Evolutionary conservation across 2,888 invertebrate species (phyloP), one percentile per base, ranked within the genome.

Genomic region (Cephus spinipes): DNA sequence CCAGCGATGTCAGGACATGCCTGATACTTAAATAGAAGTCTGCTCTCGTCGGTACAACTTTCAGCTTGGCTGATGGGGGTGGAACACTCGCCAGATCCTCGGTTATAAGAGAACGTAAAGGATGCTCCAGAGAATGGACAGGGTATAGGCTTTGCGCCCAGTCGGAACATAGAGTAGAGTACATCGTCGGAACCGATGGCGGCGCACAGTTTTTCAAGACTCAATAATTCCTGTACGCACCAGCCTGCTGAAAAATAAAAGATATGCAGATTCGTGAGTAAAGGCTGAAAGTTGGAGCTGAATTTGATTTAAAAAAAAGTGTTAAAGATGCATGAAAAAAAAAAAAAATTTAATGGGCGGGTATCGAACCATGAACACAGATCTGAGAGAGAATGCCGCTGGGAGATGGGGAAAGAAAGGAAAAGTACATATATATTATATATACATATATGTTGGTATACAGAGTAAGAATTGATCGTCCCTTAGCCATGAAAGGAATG

Each of bases 111-210:
- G 91, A 97, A 97, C 3, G 95, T 95, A 92, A 96, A 97, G 0
- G 97, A 96, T 69, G 94, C 93, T n/a, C 95, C 95, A 83, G 94
- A 94, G 92, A 97, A 97, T 3, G 97, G 97, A 88, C 97, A 97
- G 15, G 94, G 92, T 85, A 95, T 94, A 1, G 97, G 95, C 80
- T 93, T 93, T 0, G 95, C 94, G 84, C 93, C 92, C 79, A 92
- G 87, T 74, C 96, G 92, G 91, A 96, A 96, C 95, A 97, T 95
- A 82, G 96, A 96, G 92, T 93, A 94, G 0, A 96, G 93, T 0
- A 93, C 93, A 1, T 96, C 96, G 89, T 96, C 96, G 0, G 96
- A 95, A 32, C 94, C 94, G 85, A 96, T 96, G 75, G 93, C 92
- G 86, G 94, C 93, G 89, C 96, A 96, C 84, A 95, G 93, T 0